Evolutionary conservation across 2,797 vertebrate genomes (phyloP), one percentile per base, ranked within the genome.

Genomic region (Typhlichthys subterraneus): DNA sequence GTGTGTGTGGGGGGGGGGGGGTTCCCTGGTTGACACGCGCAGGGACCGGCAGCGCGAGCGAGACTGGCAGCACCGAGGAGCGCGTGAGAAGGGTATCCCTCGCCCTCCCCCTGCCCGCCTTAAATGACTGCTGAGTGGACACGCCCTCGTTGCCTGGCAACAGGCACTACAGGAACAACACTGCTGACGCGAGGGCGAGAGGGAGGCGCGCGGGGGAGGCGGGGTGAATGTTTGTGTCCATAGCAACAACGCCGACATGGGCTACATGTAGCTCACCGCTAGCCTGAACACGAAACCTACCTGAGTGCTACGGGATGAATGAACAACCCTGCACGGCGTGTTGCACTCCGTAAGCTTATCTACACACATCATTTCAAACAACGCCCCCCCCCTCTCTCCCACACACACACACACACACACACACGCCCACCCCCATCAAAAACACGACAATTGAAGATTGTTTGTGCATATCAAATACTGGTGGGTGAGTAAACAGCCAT

Each of bases 101-200:
- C 33, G 33, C 33, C 6, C 33, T 38, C 33, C 6, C 33, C 6
- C 33, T n/a, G 12, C n/a, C 46, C 46, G 46, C 33, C 87, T 94
- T 94, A 94, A 93, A 93, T 87, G 85, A 80, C 72, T 58, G 70
- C 69, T 65, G 65, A 17, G 55, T 51, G 87, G 90, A 90, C 89
- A 85, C 92, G 87, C 91, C 91, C 71, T 75, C 81, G 91, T 93
- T 77, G 80, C 89, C 23, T 0, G 45, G 90, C 88, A 89, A 92
- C 23, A 23, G 3, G 23, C 23, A 23, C 49, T 0, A 57, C 53
- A 61, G 14, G 59, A 75, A 89, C 89, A 90, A 90, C 84, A 90
- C 84, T 90, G 67, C 5, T 59, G 73, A 67, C 45, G 69, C 56
- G 65, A 66, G 65, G 57, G 56, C 56, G 68, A 55, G 61, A 29